Percentiles rank a stretch among this genome's conserved stretches.
phyloP scores from a whole-genome alignment of 2,113 vertebrate genomes.

The Neotragus moschatus region DNA sequence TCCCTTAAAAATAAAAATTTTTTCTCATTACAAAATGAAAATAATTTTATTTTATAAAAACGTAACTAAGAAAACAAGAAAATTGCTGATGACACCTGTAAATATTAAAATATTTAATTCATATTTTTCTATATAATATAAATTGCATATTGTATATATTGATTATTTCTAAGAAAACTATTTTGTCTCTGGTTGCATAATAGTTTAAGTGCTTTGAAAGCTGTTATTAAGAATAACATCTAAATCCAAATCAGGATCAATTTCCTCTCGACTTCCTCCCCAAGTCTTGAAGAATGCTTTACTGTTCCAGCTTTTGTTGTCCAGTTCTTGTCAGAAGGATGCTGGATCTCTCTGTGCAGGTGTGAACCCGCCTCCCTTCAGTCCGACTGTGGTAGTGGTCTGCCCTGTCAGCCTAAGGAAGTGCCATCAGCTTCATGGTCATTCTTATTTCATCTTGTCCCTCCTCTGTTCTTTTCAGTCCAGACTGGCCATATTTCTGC shows the following conservation, averaged over 20 bases:
- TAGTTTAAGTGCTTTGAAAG: not conserved
- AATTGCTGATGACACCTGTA: not conserved
- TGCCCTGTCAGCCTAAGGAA: not conserved
- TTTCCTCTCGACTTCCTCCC: fast-evolving
- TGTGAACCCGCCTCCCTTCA: fast-evolving
- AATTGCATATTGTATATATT: not conserved
- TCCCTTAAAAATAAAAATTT: not conserved
- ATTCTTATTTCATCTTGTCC: not conserved
- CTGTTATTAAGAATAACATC: not conserved
- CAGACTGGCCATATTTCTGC: not conserved
- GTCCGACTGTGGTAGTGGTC: fast-evolving
- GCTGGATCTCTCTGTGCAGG: not conserved
- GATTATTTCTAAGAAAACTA: not conserved
- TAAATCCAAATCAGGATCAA: not conserved
- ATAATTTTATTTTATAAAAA: not conserved
- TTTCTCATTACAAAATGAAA: not conserved
- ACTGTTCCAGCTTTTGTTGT: not conserved
- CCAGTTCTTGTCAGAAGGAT: not conserved
- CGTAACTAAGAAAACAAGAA: not conserved
- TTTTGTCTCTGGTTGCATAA: not conserved
- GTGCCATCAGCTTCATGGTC: too few relatives aligned
- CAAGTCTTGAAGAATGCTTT: not conserved
- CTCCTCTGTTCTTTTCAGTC: not conserved
- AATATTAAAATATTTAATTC: not conserved
- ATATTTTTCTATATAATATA: not conserved